Evolutionary conservation across 2,888 invertebrate species (phyloP).

Genomic region (Bunonema sp.): DNA sequence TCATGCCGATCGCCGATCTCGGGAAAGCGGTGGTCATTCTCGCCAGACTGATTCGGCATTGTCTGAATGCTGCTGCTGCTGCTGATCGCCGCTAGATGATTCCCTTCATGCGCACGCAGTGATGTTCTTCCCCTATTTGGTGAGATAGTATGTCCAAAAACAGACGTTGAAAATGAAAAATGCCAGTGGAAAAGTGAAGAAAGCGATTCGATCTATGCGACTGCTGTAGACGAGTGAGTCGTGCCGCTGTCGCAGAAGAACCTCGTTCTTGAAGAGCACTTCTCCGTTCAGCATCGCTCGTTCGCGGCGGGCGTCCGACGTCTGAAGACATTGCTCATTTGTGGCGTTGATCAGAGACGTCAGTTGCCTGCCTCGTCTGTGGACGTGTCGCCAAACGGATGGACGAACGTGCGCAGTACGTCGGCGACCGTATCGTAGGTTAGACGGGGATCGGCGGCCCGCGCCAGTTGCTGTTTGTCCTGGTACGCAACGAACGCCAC

Average conservation of each 20-base stretch:
- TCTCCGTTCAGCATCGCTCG: too few relatives aligned
- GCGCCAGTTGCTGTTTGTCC: conserved; percentile 7
- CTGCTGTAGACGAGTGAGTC: neutral
- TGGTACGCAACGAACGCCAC: conserved; percentile 38
- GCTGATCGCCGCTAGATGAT: too few relatives aligned
- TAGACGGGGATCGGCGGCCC: neutral
- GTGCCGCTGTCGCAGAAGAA: neutral
- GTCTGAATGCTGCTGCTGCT: too few relatives aligned
- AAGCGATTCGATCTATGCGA: conserved; percentile 23
- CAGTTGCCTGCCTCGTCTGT: too few relatives aligned
- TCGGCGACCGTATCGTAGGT: neutral
- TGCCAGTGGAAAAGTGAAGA: conserved; percentile 25
- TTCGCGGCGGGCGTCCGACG: too few relatives aligned
- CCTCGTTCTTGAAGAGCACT: neutral
- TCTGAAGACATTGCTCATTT: too few relatives aligned
- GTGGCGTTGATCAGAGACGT: too few relatives aligned
- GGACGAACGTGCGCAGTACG: neutral
- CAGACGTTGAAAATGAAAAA: conserved; percentile 30
- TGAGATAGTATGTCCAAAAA: conserved; percentile 28
- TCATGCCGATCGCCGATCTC: conserved; percentile 18
- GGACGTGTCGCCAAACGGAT: too few relatives aligned
- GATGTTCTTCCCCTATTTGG: conserved; percentile 3
- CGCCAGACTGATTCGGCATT: too few relatives aligned
- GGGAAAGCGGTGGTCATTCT: too few relatives aligned
- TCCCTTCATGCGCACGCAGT: too few relatives aligned